Conservation (phyloP, 2,797 vertebrate species). For the Neosilurus mollespiculum region DNA sequence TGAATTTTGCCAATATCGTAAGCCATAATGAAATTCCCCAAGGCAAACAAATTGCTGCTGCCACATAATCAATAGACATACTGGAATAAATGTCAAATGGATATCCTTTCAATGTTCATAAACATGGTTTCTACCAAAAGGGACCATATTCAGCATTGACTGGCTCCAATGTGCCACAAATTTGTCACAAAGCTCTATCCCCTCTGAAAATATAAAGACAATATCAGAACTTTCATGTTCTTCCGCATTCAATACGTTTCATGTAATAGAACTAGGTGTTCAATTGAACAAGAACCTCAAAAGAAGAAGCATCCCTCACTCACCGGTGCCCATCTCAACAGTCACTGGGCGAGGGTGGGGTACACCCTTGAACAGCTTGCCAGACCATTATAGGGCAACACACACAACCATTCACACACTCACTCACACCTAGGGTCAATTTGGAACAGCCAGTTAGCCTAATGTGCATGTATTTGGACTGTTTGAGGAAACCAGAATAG, state of each 20-base stretch:
- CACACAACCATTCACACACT: no score
- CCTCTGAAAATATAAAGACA: not conserved
- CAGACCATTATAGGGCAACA: no score
- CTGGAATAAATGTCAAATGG: slow-evolving; percentile 58
- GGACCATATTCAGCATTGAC: slow-evolving; percentile 24
- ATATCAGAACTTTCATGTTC: not conserved
- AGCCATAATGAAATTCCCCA: slow-evolving; percentile 57
- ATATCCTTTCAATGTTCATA: slow-evolving; percentile 53
- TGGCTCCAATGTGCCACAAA: slow-evolving; percentile 35
- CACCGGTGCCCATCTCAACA: no score
- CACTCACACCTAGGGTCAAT: no score
- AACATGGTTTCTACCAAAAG: slow-evolving; percentile 42
- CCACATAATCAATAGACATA: slow-evolving; percentile 59
- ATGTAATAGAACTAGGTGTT: not conserved
- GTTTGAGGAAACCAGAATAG: no score
- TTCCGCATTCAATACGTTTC: not conserved
- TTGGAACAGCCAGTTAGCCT: no score
- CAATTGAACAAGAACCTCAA: no score
- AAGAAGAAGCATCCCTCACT: no score
- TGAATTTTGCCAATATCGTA: slow-evolving; percentile 54
- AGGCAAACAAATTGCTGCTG: slow-evolving; percentile 59
- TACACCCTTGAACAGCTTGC: no score
- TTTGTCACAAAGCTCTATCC: slow-evolving; percentile 1
- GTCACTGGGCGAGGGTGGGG: no score
- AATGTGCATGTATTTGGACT: no score